Percentiles rank a stretch among this genome's conserved stretches.
Conservation (phyloP, 2,888 invertebrate genomes). For the Drosophila picticornis region DNA sequence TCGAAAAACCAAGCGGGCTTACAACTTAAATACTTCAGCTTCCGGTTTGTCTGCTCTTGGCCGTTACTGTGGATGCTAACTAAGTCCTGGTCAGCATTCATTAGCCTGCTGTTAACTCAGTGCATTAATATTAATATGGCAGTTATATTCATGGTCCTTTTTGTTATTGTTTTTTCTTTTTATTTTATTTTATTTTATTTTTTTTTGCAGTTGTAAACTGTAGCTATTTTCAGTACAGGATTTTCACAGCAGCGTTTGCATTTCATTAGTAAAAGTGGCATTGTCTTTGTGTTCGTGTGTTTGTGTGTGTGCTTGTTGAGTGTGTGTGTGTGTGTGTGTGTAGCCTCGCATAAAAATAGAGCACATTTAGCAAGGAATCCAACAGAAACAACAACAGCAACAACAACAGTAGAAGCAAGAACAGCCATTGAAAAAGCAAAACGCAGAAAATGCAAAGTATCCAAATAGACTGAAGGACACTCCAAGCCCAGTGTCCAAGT, state of each 20-base stretch:
- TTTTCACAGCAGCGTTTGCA: constrained; percentile 68
- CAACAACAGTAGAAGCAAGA: constrained; percentile 36
- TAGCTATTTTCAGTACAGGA: constrained; percentile 55
- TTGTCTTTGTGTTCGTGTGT: constrained; percentile 52
- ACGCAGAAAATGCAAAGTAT: constrained; percentile 74
- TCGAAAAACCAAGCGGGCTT: neutral
- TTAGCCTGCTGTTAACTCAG: constrained; percentile 50
- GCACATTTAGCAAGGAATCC: constrained; percentile 62
- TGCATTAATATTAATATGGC: constrained; percentile 75
- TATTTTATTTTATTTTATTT: too few species aligned
- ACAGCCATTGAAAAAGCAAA: constrained; percentile 50
- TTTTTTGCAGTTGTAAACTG: constrained; percentile 22
- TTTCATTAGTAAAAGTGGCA: constrained; percentile 80
- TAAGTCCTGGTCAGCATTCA: constrained; percentile 48
- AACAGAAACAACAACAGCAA: constrained; percentile 54
- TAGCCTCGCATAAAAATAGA: constrained; percentile 66
- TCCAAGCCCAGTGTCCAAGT: constrained; percentile 71
- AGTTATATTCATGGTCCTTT: constrained; percentile 41
- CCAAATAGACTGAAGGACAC: constrained; percentile 81
- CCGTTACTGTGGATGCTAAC: constrained; percentile 5
- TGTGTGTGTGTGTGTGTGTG: constrained; percentile 38
- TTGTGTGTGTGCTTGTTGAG: constrained; percentile 34
- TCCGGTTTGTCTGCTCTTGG: neutral
- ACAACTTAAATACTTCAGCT: constrained; percentile 10
- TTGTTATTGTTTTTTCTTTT: constrained; percentile 16